Evolutionary conservation across 2,113 vertebrate genomes (phyloP), one percentile per base, ranked within the genome.

Genomic region (Tragelaphus buxtoni): DNA sequence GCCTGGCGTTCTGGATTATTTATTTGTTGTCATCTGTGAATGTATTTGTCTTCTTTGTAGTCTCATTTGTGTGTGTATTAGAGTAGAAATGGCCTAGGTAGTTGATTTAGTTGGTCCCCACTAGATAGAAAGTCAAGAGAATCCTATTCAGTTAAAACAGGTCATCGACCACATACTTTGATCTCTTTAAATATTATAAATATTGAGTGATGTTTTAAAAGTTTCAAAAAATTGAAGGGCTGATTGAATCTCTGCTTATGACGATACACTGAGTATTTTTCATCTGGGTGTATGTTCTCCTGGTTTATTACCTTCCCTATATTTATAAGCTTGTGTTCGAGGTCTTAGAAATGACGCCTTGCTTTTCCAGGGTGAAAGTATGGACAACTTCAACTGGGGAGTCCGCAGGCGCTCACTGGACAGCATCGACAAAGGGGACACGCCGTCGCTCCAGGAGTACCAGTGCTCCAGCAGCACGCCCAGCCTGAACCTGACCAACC

Each of bases 301-400:
- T 87, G 80, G 53, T 97, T 35, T 98, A 30, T 93, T 85, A 16
- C 10, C 49, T 88, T 94, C 84, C 4, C 35, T 47, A 0, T 10
- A 32, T 53, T 53, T n/a, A 9, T 2, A 14, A 61, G n/a, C 90
- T 1, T 2, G 6, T 61, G 7, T 61, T 35, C 4, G 60, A 53
- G 61, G 79, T 30, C 83, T 97, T 65, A 97, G 80, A 77, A 95
- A 5, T 30, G 82, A 16, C 39, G 9, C 85, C 89, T 95, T 97
- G 69, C 58, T 97, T 97, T 98, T 98, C 92, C 98, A 99, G 99
- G 99, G 99, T 88, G 99, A 99, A 98, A 99, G 99, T 96, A 99
- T 99, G 99, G 99, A 99, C 98, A 99, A 99, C 98, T 99, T 99
- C 98, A 99, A 99, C 98, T 99, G 99, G 99, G 99, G 99, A 0